phyloP scores from a whole-genome alignment of 2,888 invertebrate species.

The Hyposoter didymator region DNA sequence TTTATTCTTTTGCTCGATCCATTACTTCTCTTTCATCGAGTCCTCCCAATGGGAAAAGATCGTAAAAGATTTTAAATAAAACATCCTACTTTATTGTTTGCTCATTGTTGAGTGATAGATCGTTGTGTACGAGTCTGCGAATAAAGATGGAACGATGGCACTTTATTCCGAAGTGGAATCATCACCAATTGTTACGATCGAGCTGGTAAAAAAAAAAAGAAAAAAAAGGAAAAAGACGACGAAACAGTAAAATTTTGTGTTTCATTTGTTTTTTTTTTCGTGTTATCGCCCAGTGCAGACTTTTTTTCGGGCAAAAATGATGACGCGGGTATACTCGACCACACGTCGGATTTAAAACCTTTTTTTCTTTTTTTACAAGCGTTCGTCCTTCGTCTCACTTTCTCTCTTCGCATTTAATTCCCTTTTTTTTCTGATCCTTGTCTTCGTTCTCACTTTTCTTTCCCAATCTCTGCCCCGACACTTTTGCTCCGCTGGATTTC shows the following conservation, averaged over 20 bases:
- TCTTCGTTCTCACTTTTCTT: slow-evolving; percentile 19
- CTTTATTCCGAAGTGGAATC: not conserved
- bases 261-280: not conserved
- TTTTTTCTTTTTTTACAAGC: slow-evolving; percentile 65
- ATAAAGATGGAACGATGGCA: slow-evolving; percentile 5
- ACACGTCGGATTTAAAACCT: slow-evolving; percentile 62
- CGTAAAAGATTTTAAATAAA: slow-evolving; percentile 54
- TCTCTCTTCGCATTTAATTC: not conserved
- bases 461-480: slow-evolving; percentile 33
- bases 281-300: not conserved
- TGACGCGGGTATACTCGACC: slow-evolving; percentile 65
- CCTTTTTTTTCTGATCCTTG: not conserved
- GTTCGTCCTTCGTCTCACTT: slow-evolving; percentile 55
- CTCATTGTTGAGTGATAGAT: slow-evolving; percentile 4
- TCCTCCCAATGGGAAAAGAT: slow-evolving; percentile 4
- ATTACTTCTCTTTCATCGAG: not conserved
- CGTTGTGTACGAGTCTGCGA: slow-evolving; percentile 21
- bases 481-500: slow-evolving; percentile 36
- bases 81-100: slow-evolving; percentile 47
- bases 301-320: slow-evolving; percentile 41
- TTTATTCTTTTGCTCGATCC: not conserved
- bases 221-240: not conserved
- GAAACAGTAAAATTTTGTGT: not conserved
- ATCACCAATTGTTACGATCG: not conserved
- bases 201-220: not conserved